Evolutionary conservation across 2,888 invertebrate genomes (phyloP).

Genomic region (Lobophora halterata): DNA sequence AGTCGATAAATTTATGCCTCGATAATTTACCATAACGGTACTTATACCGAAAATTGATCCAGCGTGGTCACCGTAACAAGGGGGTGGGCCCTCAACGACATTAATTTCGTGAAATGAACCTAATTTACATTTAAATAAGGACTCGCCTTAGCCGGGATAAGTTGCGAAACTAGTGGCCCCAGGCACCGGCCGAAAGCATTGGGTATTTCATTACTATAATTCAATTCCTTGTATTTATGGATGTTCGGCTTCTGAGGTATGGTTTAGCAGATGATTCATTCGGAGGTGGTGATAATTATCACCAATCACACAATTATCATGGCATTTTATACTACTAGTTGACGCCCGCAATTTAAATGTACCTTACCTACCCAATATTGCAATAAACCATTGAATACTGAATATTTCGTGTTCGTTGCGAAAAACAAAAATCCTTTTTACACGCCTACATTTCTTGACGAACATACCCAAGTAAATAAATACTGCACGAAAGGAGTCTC

Average conservation of each 20-base stretch:
- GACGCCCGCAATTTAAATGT: no score
- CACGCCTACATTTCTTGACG: no score
- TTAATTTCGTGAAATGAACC: constrained; percentile 94
- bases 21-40: constrained; percentile 5
- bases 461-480: no score
- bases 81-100: constrained; percentile 84
- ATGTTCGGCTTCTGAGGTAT: constrained; percentile 10
- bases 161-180: constrained; percentile 79
- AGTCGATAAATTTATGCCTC: constrained; percentile 1
- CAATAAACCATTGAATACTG: no score
- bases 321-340: no score
- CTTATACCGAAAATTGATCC: constrained; percentile 13
- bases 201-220: constrained; percentile 78
- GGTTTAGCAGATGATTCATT: constrained; percentile 2
- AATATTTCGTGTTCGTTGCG: no score
- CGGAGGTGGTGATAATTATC: neutral
- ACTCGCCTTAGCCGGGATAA: constrained; percentile 80
- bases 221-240: constrained; percentile 68
- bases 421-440: no score
- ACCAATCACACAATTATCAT: no score
- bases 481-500: no score
- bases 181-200: constrained; percentile 74
- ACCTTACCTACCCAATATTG: no score
- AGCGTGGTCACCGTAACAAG: constrained; percentile 56
- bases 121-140: constrained; percentile 95